A percentile compares a stretch with the other conserved stretches of the same genome.
phyloP scores from a whole-genome alignment of 2,113 vertebrate species.

The Oncorhynchus keta region DNA sequence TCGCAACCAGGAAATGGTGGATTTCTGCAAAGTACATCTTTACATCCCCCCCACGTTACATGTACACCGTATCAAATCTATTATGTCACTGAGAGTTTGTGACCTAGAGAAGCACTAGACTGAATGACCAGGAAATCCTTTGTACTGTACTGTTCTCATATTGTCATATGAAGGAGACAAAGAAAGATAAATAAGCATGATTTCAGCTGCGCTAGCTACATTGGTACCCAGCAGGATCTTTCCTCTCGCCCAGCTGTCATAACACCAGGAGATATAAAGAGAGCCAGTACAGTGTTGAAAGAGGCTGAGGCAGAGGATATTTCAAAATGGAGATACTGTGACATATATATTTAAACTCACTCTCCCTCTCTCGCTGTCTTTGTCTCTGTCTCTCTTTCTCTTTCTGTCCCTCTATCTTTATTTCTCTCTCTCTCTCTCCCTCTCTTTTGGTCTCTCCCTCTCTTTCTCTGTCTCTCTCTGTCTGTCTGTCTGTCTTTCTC shows the following conservation, averaged over 20 bases:
- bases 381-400: no score
- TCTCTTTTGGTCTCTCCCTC: no score
- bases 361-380: no score
- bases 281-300: background rate
- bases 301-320: background rate
- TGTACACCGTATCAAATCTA: background rate
- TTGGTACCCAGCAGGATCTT: background rate
- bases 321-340: background rate
- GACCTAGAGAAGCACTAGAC: slow-evolving; percentile 2
- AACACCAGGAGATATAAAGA: slow-evolving; percentile 12
- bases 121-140: background rate
- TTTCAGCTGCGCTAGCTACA: background rate
- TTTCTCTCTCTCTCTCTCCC: background rate
- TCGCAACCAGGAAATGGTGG: no score
- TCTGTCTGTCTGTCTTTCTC: no score
- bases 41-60: background rate
- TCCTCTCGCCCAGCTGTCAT: slow-evolving; percentile 19
- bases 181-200: background rate
- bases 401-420: no score
- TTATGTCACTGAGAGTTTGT: background rate
- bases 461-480: no score
- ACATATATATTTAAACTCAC: background rate
- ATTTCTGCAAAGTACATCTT: no score
- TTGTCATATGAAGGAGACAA: background rate
- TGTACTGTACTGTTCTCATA: background rate